Evolutionary conservation across 35 echinoderm and acorn worm species (phyloP).

Genomic region (Antedon bifida): DNA sequence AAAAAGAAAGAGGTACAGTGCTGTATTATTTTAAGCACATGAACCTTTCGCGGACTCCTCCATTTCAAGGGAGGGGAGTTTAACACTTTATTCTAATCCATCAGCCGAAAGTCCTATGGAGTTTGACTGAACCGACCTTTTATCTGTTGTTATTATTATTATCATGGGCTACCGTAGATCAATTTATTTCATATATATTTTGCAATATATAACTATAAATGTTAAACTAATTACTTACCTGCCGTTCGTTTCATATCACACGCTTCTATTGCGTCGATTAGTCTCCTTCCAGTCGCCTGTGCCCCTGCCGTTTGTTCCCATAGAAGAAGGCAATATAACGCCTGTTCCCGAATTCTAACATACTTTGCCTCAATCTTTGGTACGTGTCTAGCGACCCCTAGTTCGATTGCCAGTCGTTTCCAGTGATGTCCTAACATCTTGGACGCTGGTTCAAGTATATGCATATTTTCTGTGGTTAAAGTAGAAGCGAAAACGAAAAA

Average conservation of each 20-base stretch:
- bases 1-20: no score
- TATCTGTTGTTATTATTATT: no score
- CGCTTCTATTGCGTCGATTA: slow-evolving; percentile 51
- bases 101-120: no score
- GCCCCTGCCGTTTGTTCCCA: slow-evolving; percentile 87
- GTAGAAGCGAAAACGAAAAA: background rate
- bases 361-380: slow-evolving; percentile 75
- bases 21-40: no score
- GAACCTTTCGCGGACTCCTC: no score
- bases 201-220: no score
- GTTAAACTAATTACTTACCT: no score
- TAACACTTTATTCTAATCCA: no score
- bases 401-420: slow-evolving; percentile 62
- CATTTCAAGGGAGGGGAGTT: no score
- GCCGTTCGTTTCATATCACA: slow-evolving; percentile 62
- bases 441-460: slow-evolving; percentile 63
- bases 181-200: no score
- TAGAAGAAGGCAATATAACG: slow-evolving; percentile 62
- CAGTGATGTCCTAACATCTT: slow-evolving; percentile 78
- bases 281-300: slow-evolving; percentile 69
- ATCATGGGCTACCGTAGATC: no score
- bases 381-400: slow-evolving; percentile 49
- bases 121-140: no score
- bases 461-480: slow-evolving; percentile 41
- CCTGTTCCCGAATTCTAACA: slow-evolving; percentile 56